Base-by-base conservation (phyloP, 1,140 invertebrate species). In the Hylyphantes graminicola region DNA sequence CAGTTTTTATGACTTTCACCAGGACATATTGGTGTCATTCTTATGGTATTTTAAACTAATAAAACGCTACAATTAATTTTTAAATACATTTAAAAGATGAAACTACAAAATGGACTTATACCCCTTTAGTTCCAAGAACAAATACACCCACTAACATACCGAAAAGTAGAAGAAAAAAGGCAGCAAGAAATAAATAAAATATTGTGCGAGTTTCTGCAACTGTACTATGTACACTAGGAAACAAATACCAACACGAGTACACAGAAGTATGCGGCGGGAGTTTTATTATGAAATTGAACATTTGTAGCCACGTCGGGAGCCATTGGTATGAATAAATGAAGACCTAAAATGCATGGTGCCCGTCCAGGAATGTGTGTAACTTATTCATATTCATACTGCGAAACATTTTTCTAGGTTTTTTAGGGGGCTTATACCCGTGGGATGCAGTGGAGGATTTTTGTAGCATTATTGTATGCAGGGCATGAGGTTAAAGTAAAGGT, bases 351-450 rank as follows among this genome's bases (percentile, higher is more conserved):
- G 35, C 13, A 21, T 70, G 12, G 61, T 55, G 50, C 13, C 50
- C 17, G 19, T 51, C 55, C 80, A 35, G 63, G 70, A 67, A 83
- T 67, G 70, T 63, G 55, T n/a, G 80, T 83, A 74, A 83, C 75
- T 83, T 83, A 83, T 83, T 83, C 80, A 83, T 83, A 83, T 83
- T 83, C 80, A 75, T 83, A 83, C 80, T 65, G 75, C 80, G 57
- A 21, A 72, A 35, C 61, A 11, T 65, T 78, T 78, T 67, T 35
- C 35, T 35, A 35, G 35, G 1, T 35, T 35, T n/a, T 35, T 35
- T 35, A 35, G 35, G 35, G 35, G 35, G 35, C 35, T 35, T 35
- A 35, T 35, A 35, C 35, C 35, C 35, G 35, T 35, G 35, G 35
- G 35, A 35, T 35, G 35, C 35, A 35, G 35, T 35, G 5, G 35